Evolutionary conservation across 2,888 invertebrate species (phyloP).

Genomic region (Lepidochrysops patricia): DNA sequence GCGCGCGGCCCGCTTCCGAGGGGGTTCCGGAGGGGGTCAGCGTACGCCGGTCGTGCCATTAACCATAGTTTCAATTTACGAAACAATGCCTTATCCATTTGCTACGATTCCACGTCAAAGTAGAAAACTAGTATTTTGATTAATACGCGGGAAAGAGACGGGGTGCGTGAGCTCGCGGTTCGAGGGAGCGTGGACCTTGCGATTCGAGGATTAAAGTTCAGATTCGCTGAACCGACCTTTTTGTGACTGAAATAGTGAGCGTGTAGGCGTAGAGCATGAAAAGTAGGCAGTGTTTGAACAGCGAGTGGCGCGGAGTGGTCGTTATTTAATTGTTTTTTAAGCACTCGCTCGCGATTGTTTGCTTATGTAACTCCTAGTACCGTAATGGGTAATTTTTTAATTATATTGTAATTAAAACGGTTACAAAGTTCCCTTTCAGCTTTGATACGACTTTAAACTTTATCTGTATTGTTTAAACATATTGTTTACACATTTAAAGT

Average conservation of each 20-base stretch:
- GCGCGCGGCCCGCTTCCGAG: constrained; percentile 21
- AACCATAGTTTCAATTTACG: constrained; percentile 71
- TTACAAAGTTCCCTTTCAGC: constrained; percentile 4
- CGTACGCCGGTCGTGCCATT: constrained; percentile 42
- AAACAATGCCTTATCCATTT: constrained; percentile 74
- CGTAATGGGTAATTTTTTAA: constrained; percentile 15
- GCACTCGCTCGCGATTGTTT: constrained; percentile 26
- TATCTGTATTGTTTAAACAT: not conserved
- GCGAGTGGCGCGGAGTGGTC: constrained; percentile 50
- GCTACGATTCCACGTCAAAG: constrained; percentile 71
- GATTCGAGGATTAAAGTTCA: constrained; percentile 39
- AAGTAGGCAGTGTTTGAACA: constrained; percentile 70
- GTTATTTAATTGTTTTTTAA: constrained; percentile 40
- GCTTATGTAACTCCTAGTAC: constrained; percentile 20
- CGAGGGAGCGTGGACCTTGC: constrained; percentile 39
- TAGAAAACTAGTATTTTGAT: constrained; percentile 71
- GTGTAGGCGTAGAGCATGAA: constrained; percentile 72
- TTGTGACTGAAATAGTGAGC: constrained; percentile 65
- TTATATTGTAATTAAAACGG: constrained; percentile 13
- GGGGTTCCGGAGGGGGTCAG: constrained; percentile 37
- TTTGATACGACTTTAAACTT: not conserved
- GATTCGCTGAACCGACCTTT: constrained; percentile 36
- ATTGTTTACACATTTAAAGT: not conserved
- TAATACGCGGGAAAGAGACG: constrained; percentile 71
- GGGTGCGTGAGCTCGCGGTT: constrained; percentile 41